Percentiles rank a stretch among this genome's conserved stretches.
These are phyloP conservation scores for Terrapene triunguis DNA, from an alignment of 2,113 vertebrate species.

Conservation along the genomic window DNA sequence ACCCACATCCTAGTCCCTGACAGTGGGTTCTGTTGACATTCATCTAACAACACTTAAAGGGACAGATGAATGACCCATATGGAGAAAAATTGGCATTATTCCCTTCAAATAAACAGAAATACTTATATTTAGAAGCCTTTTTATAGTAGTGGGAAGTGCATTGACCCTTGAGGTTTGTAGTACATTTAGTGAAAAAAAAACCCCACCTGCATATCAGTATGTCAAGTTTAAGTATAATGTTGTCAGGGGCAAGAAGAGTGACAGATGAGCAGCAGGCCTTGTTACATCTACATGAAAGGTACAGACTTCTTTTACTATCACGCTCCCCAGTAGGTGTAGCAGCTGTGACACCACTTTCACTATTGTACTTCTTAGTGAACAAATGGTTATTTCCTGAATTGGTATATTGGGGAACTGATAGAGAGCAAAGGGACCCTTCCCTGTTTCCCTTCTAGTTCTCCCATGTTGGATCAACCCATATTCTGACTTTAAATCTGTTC, in stretches of 20 bases:
- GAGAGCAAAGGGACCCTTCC: neutral
- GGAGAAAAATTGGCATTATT: neutral
- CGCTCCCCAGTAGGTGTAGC: neutral
- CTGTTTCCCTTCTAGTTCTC: neutral
- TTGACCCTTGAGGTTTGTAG: neutral
- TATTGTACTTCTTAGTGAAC: neutral
- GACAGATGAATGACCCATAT: slow-evolving; percentile 18
- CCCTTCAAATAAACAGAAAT: neutral
- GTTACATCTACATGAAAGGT: too few species aligned
- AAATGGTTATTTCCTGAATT: neutral
- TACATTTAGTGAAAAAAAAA: neutral
- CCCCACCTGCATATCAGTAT: too few species aligned
- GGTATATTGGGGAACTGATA: neutral
- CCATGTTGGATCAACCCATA: neutral
- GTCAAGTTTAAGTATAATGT: too few species aligned
- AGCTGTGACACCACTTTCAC: neutral
- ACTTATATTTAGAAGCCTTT: slow-evolving; percentile 27
- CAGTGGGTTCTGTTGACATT: neutral
- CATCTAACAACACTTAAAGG: neutral
- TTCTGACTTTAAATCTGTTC: too few species aligned
- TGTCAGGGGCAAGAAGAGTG: too few species aligned
- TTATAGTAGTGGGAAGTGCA: slow-evolving; percentile 1
- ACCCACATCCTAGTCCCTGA: too few species aligned
- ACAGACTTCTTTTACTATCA: neutral
- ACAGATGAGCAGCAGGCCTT: too few species aligned